Conservation (phyloP, 2,888 invertebrate genomes). For the Nudaria mundana region DNA sequence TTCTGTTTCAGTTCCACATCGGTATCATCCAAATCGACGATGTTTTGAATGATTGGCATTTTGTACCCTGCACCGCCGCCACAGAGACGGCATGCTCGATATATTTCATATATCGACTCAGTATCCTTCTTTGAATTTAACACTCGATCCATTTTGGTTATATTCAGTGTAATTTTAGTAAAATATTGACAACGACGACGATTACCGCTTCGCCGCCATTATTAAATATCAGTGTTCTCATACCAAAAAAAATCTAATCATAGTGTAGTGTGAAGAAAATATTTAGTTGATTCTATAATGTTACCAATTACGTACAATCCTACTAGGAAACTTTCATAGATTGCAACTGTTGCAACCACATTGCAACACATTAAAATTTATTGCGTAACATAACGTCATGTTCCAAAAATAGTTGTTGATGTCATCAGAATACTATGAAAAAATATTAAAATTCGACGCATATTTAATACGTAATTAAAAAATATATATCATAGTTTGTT, state of each 20-base stretch:
- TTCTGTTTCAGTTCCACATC: constrained; percentile 63
- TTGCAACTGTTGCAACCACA: neutral
- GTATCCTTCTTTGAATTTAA: constrained; percentile 47
- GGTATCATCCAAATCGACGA: constrained; percentile 48
- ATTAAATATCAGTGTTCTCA: constrained; percentile 21
- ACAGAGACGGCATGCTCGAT: constrained; percentile 71
- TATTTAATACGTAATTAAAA: too few species aligned
- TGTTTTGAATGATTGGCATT: constrained; percentile 74
- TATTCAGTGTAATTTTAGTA: constrained; percentile 1
- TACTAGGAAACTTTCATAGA: neutral
- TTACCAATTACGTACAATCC: neutral
- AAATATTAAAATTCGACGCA: too few species aligned
- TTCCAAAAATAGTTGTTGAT: neutral
- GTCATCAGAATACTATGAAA: neutral
- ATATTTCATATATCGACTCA: constrained; percentile 68
- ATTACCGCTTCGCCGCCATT: constrained; percentile 42
- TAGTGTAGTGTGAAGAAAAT: neutral
- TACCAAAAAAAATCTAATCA: neutral
- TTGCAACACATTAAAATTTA: neutral
- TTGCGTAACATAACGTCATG: constrained; percentile 2
- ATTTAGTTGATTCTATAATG: neutral
- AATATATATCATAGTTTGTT: too few species aligned
- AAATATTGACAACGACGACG: constrained; percentile 20
- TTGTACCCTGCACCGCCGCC: constrained; percentile 75
- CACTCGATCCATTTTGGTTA: constrained; percentile 51